Evolutionary conservation across 2,113 vertebrate genomes (phyloP), one percentile per base, ranked within the genome.

Genomic region (Myotis brandtii): DNA sequence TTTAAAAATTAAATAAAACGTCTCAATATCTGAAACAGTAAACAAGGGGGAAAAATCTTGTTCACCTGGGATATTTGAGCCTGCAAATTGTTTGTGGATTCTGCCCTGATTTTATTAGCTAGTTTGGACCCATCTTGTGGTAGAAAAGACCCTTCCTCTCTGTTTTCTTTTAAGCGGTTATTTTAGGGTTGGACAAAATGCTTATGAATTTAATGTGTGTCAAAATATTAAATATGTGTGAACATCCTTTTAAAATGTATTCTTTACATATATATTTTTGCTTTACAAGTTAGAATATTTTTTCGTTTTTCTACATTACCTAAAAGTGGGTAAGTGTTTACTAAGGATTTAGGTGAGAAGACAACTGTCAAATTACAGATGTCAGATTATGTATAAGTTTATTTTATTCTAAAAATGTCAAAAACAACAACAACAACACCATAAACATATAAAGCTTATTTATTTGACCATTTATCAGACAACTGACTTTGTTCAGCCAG

Each of bases 281-380:
- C 56, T 93, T 83, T 93, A 17, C 86, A 80, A 76, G 69, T 48
- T 34, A 13, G 25, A 79, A 18, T 75, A 75, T 83, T 80, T 34
- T 59, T 34, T 59, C 25, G 16, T 56, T 92, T 95, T 37, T 89
- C 18, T 76, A 9, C 64, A 62, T 80, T 43, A 80, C 27, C 34
- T 91, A 66, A 84, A 70, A 54, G 25, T 69, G 6, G 21, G 27
- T 56, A 81, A 83, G 21, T 25, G 17, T 72, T 92, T 81, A 83
- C 32, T 87, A 81, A 93, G 76, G 82, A 86, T 84, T 40, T 66
- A 73, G 27, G 25, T 66, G 56, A 94, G 86, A 91, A 96, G 84
- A 56, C n/a, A 86, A 40, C n/a, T 70, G 30, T 89, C 77, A 90
- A 62, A 86, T 90, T 64, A 70, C 14, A 92, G 37, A 86, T 86